Evolutionary conservation across 2,797 vertebrate species (phyloP).

Genomic region (Chaetodon trifasciatus): DNA sequence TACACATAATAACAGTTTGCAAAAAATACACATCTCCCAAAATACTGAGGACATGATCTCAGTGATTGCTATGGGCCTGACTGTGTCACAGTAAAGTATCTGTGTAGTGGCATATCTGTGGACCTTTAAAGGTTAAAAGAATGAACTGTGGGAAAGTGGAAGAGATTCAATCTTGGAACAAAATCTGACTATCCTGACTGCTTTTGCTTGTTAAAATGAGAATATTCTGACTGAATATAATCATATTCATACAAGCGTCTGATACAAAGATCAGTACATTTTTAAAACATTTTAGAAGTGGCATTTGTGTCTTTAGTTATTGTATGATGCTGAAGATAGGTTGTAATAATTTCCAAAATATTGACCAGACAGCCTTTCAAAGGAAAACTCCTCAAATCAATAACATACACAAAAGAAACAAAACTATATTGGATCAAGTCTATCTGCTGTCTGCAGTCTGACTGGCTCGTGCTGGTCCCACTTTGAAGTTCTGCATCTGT

Average conservation of each 20-base stretch:
- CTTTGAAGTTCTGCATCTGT: conserved; percentile 6
- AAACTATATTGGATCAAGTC: neutral
- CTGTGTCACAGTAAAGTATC: neutral
- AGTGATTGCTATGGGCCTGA: neutral
- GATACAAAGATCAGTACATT: neutral
- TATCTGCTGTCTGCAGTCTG: neutral
- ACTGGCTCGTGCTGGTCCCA: conserved; percentile 26
- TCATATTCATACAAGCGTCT: neutral
- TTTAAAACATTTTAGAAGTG: neutral
- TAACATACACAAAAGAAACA: neutral
- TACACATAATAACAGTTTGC: neutral
- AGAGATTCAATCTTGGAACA: neutral
- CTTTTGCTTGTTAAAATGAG: neutral
- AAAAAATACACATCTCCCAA: neutral
- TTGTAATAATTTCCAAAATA: neutral
- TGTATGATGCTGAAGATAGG: neutral
- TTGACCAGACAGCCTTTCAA: neutral
- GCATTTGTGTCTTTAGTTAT: neutral
- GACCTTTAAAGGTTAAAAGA: neutral
- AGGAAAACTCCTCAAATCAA: neutral
- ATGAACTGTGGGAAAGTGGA: neutral
- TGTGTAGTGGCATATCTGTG: neutral
- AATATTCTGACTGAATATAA: neutral
- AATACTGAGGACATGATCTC: neutral
- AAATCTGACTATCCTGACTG: neutral